Evolutionary conservation across 2,113 vertebrate species (phyloP), one percentile per base, ranked within the genome.

Genomic region (Axis porcinus): DNA sequence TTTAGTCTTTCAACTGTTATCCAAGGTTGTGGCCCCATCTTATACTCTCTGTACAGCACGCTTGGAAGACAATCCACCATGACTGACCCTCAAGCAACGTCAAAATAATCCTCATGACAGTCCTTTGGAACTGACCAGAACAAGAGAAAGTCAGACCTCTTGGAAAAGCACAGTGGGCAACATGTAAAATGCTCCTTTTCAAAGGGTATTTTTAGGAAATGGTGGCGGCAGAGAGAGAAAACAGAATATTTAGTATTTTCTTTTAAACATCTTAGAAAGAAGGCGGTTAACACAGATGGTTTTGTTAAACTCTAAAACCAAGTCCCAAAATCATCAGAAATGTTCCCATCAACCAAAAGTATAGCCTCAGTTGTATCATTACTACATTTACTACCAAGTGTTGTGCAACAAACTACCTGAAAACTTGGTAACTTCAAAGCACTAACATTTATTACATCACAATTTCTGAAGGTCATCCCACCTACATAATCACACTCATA

Each of bases 51-150:
- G 45, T 64, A 28, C 7, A 27, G 57, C 17, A 47, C 2, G 5
- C 60, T 57, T 33, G 50, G 86, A 83, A 96, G 55, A 40, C 1
- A 86, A 87, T 27, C 60, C 45, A 14, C 27, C 43, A 40, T 21
- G 58, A 78, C 11, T 70, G 0, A 84, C 15, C 91, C 23, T 58
- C 28, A 33, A 43, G 14, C 81, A 95, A 97, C 43, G 16, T 74
- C 16, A 92, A 97, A 28, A 33, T 27, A 89, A 92, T 87, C 58
- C 50, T 93, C 6, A 87, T 47, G 25, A 74, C 45, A 67, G 79
- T 40, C 19, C 16, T 60, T 82, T 23, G 91, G 55, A 86, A 84
- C 23, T 84, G 30, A 78, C 30, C 33, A 58, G 11, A 50, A 36
- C 45, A 47, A 70, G 6, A 91, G 23, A 33, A 89, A 92, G 19